phyloP scores from a whole-genome alignment of 2,113 vertebrate species.

The Cochlearius cochlearius region DNA sequence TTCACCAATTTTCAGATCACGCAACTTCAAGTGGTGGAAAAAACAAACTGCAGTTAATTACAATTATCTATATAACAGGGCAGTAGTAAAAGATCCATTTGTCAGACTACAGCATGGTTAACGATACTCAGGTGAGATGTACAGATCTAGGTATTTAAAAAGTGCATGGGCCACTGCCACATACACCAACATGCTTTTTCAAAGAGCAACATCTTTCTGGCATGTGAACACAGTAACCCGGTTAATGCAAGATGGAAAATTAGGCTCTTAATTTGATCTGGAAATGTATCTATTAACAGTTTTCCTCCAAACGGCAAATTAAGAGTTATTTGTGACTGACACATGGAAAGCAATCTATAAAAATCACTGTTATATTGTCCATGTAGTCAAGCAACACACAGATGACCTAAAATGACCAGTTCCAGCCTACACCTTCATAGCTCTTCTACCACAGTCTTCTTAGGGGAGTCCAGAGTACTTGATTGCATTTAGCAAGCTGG shows the following conservation, averaged over 20 bases:
- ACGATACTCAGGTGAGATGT: not conserved
- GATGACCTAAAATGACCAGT: not conserved
- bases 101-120: conserved; percentile 25
- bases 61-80: conserved; percentile 4
- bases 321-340: not conserved
- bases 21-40: conserved; percentile 19
- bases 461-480: not conserved
- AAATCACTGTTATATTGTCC: not conserved
- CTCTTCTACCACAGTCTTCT: not conserved
- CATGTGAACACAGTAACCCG: conserved; percentile 34
- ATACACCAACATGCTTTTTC: conserved; percentile 35
- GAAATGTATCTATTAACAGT: not conserved
- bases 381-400: not conserved
- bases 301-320: not conserved
- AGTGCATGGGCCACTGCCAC: conserved; percentile 13
- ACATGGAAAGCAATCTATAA: not conserved
- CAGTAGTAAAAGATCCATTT: conserved; percentile 26
- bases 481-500: not conserved
- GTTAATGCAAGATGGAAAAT: conserved; percentile 16
- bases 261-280: not conserved
- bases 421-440: not conserved
- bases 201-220: conserved; percentile 22
- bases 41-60: conserved; percentile 22
- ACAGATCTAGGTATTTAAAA: conserved; percentile 23
- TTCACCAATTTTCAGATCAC: conserved; percentile 39